These are phyloP conservation scores for Stichodactyla helianthus DNA, from an alignment of 64 coral and sea anemone genomes.

Conservation along the genomic window DNA sequence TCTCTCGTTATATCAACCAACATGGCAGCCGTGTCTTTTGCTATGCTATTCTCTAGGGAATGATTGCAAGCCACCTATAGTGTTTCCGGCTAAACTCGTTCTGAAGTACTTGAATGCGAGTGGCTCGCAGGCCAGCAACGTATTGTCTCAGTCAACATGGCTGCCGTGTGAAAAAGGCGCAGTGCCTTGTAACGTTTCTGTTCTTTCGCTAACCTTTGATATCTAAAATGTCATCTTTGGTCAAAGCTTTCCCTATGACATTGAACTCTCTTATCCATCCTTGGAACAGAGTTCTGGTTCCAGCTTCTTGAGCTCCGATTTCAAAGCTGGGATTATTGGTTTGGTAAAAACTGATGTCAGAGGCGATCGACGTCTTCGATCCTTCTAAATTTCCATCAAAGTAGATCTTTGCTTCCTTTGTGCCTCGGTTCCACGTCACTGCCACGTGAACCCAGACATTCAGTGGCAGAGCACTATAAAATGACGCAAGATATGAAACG, in stretches of 20 bases:
- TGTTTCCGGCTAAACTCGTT: too few relatives aligned
- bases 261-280: slow-evolving; percentile 19
- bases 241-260: background rate
- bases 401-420: background rate
- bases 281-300: background rate
- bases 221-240: background rate
- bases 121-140: too few relatives aligned
- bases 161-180: too few relatives aligned
- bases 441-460: slow-evolving; percentile 10
- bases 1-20: too few relatives aligned
- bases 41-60: too few relatives aligned
- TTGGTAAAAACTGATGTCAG: background rate
- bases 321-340: background rate
- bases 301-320: background rate
- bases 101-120: too few relatives aligned
- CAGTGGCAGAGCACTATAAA: background rate
- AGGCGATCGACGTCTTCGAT: background rate
- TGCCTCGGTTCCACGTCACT: background rate
- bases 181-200: background rate
- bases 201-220: slow-evolving; percentile 13
- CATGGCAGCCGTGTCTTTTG: too few relatives aligned
- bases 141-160: too few relatives aligned
- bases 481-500: too few relatives aligned
- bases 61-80: too few relatives aligned
- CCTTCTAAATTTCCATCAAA: background rate